phyloP scores from a whole-genome alignment of 2,888 invertebrate genomes.

The Noctua pronuba region DNA sequence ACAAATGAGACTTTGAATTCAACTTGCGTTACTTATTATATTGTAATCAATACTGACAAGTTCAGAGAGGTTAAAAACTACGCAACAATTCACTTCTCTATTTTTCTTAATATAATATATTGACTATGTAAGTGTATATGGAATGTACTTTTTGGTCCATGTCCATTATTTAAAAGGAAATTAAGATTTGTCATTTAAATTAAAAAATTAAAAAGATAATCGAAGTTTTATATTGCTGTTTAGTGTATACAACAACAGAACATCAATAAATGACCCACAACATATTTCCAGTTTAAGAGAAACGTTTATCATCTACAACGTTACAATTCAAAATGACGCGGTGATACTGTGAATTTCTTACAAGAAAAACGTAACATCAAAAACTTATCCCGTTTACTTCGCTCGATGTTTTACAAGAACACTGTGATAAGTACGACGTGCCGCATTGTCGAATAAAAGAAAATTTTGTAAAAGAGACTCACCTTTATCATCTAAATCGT shows the following conservation, averaged over 20 bases:
- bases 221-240: conserved; percentile 11
- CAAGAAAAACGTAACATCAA: conserved; percentile 10
- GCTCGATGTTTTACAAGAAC: conserved; percentile 9
- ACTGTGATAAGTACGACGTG: conserved; percentile 16
- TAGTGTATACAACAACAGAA: conserved; percentile 17
- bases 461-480: conserved; percentile 2
- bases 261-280: conserved; percentile 14
- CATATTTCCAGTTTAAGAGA: conserved; percentile 1
- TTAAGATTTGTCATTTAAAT: too few relatives aligned
- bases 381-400: conserved; percentile 6
- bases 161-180: too few relatives aligned
- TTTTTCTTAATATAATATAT: too few relatives aligned
- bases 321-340: conserved; percentile 9
- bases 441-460: conserved; percentile 15
- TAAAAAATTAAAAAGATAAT: too few relatives aligned
- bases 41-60: too few relatives aligned
- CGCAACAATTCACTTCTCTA: too few relatives aligned
- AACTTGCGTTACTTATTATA: too few relatives aligned
- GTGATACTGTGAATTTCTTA: conserved; percentile 9
- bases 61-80: too few relatives aligned
- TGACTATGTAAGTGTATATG: too few relatives aligned
- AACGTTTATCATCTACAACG: conserved; percentile 13
- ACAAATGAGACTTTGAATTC: too few relatives aligned
- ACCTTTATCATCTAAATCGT: conserved; percentile 13
- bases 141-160: too few relatives aligned